A percentile compares a stretch with the other conserved stretches of the same genome.
These are phyloP conservation scores for Mylabris sibirica DNA, from an alignment of 2,888 invertebrate genomes.

Conservation along the genomic window DNA sequence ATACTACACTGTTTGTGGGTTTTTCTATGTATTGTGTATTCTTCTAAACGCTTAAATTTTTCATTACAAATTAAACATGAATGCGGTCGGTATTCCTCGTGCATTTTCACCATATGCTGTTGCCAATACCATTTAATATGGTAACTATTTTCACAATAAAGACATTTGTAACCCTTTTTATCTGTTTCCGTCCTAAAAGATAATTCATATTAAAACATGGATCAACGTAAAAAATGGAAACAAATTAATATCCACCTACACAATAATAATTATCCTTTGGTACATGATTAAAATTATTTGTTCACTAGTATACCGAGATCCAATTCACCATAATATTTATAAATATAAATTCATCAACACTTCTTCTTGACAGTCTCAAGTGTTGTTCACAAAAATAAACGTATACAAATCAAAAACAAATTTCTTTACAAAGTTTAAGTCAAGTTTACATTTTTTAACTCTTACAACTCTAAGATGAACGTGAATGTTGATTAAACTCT, in stretches of 20 bases:
- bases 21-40: background rate
- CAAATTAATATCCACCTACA: background rate
- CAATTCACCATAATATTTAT: no score
- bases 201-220: background rate
- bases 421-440: no score
- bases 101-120: background rate
- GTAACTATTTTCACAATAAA: background rate
- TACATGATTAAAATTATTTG: no score
- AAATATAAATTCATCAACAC: no score
- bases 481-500: no score
- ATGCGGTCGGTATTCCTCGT: background rate
- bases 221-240: background rate
- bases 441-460: no score
- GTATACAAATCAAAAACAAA: no score
- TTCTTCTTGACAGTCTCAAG: no score
- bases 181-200: background rate
- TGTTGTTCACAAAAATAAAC: no score
- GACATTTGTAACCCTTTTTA: background rate
- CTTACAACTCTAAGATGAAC: no score
- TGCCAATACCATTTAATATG: background rate
- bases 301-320: no score
- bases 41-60: background rate
- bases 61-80: background rate
- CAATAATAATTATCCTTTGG: no score
- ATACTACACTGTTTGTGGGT: background rate